These are phyloP conservation scores for Torymus texanus DNA, from an alignment of 2,888 invertebrate species.

Conservation along the genomic window DNA sequence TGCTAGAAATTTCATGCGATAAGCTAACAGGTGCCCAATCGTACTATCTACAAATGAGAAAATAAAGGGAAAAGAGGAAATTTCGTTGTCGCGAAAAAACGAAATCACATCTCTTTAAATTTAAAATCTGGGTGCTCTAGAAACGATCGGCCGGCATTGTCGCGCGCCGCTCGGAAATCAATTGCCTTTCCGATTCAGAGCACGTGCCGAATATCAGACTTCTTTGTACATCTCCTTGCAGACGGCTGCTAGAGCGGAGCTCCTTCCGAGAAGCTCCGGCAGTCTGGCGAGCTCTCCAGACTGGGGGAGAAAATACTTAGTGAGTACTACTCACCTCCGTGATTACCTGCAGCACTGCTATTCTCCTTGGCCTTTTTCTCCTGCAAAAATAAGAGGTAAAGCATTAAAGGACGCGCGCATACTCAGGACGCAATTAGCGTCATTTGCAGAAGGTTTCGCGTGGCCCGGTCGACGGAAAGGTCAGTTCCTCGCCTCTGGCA, in stretches of 20 bases:
- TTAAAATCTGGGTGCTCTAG: neutral
- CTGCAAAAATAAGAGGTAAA: constrained; percentile 64
- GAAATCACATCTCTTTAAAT: constrained; percentile 1
- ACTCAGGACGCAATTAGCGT: neutral
- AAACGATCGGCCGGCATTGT: constrained; percentile 5
- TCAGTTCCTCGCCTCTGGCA: too few species aligned
- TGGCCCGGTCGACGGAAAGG: too few species aligned
- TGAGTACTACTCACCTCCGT: constrained; percentile 70
- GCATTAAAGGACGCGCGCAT: neutral
- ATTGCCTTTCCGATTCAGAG: constrained; percentile 25
- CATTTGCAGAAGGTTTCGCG: neutral
- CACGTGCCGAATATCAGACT: constrained; percentile 40
- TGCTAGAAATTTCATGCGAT: too few species aligned
- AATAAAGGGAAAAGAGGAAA: too few species aligned
- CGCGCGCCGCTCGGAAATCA: neutral
- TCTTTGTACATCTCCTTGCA: constrained; percentile 4
- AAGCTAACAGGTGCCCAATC: too few species aligned
- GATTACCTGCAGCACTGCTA: constrained; percentile 72
- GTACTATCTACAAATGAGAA: too few species aligned
- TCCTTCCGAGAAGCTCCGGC: too few species aligned
- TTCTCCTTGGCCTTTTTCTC: constrained; percentile 74
- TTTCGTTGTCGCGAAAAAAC: too few species aligned
- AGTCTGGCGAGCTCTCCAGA: too few species aligned
- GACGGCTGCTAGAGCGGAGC: too few species aligned
- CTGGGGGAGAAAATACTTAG: neutral